Evolutionary conservation across 2,888 invertebrate genomes (phyloP).

Genomic region (Apotomis betuletana): DNA sequence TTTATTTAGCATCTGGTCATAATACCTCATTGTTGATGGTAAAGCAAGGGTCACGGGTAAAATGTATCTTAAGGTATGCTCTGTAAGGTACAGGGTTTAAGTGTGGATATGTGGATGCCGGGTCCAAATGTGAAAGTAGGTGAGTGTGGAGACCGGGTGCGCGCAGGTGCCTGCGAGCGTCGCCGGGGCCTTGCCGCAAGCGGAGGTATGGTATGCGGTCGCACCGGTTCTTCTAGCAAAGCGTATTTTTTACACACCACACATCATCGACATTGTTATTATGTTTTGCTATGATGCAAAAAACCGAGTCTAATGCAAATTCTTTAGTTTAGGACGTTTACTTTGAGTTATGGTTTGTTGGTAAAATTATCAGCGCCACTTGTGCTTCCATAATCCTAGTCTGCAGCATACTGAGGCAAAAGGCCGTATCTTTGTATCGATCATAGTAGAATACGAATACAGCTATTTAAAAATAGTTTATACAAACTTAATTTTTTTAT

Average conservation of each 20-base stretch:
- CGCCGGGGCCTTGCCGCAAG: constrained; percentile 76
- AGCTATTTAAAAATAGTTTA: not conserved
- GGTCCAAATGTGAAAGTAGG: constrained; percentile 67
- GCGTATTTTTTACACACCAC: constrained; percentile 80
- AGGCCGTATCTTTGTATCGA: too few species aligned
- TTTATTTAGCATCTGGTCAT: constrained; percentile 36
- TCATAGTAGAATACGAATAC: too few species aligned
- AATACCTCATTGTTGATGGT: constrained; percentile 38
- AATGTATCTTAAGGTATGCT: constrained; percentile 28
- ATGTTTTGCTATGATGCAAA: constrained; percentile 80
- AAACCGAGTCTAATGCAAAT: constrained; percentile 58
- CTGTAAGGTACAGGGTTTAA: constrained; percentile 38
- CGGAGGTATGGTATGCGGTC: constrained; percentile 76
- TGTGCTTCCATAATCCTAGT: not conserved
- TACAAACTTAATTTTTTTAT: not conserved
- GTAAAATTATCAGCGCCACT: constrained; percentile 2
- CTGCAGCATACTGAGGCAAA: too few species aligned
- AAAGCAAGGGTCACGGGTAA: constrained; percentile 20
- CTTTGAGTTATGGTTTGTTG: constrained; percentile 17
- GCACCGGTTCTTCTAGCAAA: constrained; percentile 82
- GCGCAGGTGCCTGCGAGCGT: constrained; percentile 57
- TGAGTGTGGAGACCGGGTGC: constrained; percentile 52
- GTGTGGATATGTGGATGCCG: constrained; percentile 44
- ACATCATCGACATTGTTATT: constrained; percentile 81
- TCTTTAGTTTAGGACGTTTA: constrained; percentile 24